Evolutionary conservation across 2,888 invertebrate species (phyloP), one percentile per base, ranked within the genome.

Genomic region (Drosophila testacea): DNA sequence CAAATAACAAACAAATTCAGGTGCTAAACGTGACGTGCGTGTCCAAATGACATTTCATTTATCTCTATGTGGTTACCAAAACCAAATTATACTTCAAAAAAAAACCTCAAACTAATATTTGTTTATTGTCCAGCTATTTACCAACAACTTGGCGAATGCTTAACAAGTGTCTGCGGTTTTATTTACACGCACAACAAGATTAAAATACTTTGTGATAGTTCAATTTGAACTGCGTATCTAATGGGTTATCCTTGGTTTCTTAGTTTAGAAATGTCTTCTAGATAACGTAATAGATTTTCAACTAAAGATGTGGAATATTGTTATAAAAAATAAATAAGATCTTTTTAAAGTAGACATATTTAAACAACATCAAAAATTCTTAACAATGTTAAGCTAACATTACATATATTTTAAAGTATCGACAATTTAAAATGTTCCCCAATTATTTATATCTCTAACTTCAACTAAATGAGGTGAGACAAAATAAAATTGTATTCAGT

Each of bases 11-110:
- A 77, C 75, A 75, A 56, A 77, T 79, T 84, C 76, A 84, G 85
- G 79, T 87, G 87, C 73, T 70, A 72, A 70, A 60, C 73, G 77
- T 84, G 88, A 57, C 41, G 77, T 83, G 88, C 88, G 85, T 83
- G 88, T 79, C 68, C 68, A 84, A 87, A 71, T 73, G 85, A 82
- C 73, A 84, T 73, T 84, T 62, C 52, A 77, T 72, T 81, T 85
- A 85, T 85, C 77, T 81, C 41, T 44, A 10, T 62, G 46, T 41
- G 59, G 50, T 59, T 59, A 38, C 7, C 36, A 11, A 36, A 61
- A 50, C 55, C 64, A 46, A 52, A 56, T 22, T 10, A 32, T 2
- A 22, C 1, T 22, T 2, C 2, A 22, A 22, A 60, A 34, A 32
- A 46, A 10, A 39, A 34, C 32, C 16, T 47, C 44, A 54, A 65